Evolutionary conservation across 1,140 invertebrate genomes (phyloP).

Genomic region (Augochlora pura): DNA sequence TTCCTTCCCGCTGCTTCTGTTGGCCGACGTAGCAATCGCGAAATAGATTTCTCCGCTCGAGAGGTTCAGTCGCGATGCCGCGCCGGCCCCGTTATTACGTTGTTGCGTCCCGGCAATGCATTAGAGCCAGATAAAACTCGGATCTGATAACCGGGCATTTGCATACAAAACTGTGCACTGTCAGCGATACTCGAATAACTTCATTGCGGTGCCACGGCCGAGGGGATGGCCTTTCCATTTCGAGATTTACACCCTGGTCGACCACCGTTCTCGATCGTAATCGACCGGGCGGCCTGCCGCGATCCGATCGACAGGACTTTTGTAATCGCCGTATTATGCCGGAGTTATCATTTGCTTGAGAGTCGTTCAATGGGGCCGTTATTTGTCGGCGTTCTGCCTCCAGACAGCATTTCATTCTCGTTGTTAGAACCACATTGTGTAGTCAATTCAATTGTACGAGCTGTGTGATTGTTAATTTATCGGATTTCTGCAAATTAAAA

Average conservation of each 20-base stretch:
- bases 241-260: neutral
- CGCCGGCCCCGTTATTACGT: conserved; percentile 14
- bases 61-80: too few species aligned
- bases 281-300: neutral
- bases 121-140: conserved; percentile 5
- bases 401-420: too few species aligned
- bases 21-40: neutral
- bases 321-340: too few species aligned
- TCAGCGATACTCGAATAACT: neutral
- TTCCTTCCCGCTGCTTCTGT: too few species aligned
- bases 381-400: too few species aligned
- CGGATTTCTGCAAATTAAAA: too few species aligned
- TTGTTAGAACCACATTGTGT: neutral
- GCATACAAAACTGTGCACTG: conserved; percentile 10
- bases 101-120: conserved; percentile 7
- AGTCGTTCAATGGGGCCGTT: too few species aligned
- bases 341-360: too few species aligned
- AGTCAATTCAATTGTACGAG: neutral
- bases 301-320: neutral
- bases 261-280: neutral
- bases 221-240: neutral
- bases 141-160: conserved; percentile 27
- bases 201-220: neutral
- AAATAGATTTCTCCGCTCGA: conserved; percentile 2
- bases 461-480: too few species aligned